Conservation (phyloP, 2,797 vertebrate genomes). For the Enteromius fasciolatus region DNA sequence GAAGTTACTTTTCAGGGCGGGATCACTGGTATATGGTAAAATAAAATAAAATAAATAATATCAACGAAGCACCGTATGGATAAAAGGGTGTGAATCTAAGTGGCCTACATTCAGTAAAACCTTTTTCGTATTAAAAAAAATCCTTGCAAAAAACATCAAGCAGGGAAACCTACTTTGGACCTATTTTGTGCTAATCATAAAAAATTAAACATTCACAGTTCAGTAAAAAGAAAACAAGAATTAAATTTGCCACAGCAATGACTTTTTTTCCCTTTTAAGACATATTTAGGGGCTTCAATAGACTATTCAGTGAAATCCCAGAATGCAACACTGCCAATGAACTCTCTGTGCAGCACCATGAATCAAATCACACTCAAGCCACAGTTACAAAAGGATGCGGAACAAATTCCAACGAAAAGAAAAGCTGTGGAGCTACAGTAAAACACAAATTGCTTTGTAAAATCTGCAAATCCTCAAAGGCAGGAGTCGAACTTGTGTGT, state of each 20-base stretch:
- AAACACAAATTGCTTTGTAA: constrained; percentile 55
- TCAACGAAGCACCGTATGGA: constrained; percentile 68
- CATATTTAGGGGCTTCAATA: constrained; percentile 62
- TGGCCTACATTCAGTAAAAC: constrained; percentile 75
- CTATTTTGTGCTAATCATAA: constrained; percentile 58
- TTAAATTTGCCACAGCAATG: constrained; percentile 66
- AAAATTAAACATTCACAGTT: constrained; percentile 65
- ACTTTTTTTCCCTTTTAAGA: constrained; percentile 77
- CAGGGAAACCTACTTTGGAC: constrained; percentile 68
- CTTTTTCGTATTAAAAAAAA: constrained; percentile 51
- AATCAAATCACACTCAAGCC: constrained; percentile 66
- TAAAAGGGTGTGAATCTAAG: constrained; percentile 66
- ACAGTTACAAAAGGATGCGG: constrained; percentile 62
- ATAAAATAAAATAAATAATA: constrained; percentile 79
- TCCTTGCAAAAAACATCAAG: constrained; percentile 56
- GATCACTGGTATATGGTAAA: constrained; percentile 74
- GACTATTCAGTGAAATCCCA: constrained; percentile 49
- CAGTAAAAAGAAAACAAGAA: constrained; percentile 67
- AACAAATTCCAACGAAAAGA: constrained; percentile 10
- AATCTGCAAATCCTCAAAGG: constrained; percentile 51
- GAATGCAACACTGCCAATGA: constrained; percentile 56
- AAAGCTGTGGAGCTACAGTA: constrained; percentile 44
- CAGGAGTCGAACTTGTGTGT: constrained; percentile 41
- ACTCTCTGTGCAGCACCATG: constrained; percentile 57
- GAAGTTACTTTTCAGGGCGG: constrained; percentile 59